Evolutionary conservation across 2,113 vertebrate genomes (phyloP).

Genomic region (Felis catus): DNA sequence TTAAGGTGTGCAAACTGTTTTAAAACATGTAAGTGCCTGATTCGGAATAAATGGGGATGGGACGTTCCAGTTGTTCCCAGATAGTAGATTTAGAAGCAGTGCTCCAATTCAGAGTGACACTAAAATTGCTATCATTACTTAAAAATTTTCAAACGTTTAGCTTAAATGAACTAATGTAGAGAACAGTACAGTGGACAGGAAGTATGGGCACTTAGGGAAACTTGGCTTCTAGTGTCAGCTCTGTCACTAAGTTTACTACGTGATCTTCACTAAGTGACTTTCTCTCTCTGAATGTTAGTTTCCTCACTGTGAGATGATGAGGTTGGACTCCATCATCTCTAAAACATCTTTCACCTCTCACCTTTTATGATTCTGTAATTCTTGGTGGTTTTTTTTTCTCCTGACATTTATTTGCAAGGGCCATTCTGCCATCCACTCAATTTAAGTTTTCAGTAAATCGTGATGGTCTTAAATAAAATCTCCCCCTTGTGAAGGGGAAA

Average conservation of each 20-base stretch:
- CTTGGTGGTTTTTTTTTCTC: conserved; percentile 39
- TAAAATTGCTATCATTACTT: conserved; percentile 37
- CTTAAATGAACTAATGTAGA: not conserved
- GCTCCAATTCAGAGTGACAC: conserved; percentile 23
- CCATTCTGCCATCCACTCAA: conserved; percentile 47
- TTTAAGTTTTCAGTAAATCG: conserved; percentile 61
- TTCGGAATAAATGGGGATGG: not conserved
- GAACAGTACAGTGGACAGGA: not conserved
- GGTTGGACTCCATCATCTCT: not conserved
- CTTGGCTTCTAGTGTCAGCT: conserved; percentile 4
- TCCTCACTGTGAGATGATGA: conserved; percentile 38
- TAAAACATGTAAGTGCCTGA: conserved; percentile 8
- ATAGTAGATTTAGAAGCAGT: conserved; percentile 16
- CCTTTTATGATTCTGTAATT: conserved; percentile 58
- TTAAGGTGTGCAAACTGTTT: not conserved
- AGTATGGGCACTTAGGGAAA: not conserved
- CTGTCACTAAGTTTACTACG: not conserved
- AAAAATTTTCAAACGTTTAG: not conserved
- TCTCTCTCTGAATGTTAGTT: not conserved
- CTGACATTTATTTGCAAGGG: conserved; percentile 67
- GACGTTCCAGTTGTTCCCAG: conserved; percentile 4
- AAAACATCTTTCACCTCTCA: conserved; percentile 42
- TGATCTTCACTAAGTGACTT: conserved; percentile 40
- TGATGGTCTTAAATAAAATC: conserved; percentile 71
- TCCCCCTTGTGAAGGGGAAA: conserved; percentile 49